Evolutionary conservation across 1,140 invertebrate genomes (phyloP).

Genomic region (Piezodorus guildinii): DNA sequence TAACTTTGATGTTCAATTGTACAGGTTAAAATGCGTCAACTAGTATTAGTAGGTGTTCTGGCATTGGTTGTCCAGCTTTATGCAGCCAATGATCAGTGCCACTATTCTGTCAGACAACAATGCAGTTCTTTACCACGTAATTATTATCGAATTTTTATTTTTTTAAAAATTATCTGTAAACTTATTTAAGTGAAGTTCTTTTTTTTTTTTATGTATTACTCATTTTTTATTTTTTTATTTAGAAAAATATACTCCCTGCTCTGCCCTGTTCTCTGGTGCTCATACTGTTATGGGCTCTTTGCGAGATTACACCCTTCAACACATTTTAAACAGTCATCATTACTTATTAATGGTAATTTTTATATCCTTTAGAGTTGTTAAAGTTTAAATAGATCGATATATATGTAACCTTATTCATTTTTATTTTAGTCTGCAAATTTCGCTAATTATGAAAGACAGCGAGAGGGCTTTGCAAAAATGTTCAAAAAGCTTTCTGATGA

Average conservation of each 20-base stretch:
- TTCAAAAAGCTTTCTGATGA: constrained; percentile 61
- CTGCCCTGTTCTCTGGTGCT: not conserved
- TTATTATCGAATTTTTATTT: too few species aligned
- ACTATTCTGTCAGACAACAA: too few species aligned
- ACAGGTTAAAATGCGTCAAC: too few species aligned
- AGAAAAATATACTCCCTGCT: not conserved
- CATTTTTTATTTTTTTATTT: not conserved
- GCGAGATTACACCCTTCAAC: not conserved
- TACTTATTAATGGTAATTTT: constrained; percentile 48
- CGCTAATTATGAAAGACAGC: constrained; percentile 60
- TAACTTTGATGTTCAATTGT: too few species aligned
- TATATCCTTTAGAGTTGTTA: not conserved
- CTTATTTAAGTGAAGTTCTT: too few species aligned
- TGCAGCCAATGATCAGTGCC: too few species aligned
- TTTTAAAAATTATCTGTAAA: too few species aligned
- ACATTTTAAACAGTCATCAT: constrained; percentile 32
- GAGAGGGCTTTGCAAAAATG: constrained; percentile 60
- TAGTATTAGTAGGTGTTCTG: too few species aligned
- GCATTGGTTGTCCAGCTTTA: too few species aligned
- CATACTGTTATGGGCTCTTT: not conserved
- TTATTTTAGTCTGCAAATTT: constrained; percentile 50
- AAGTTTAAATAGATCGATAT: not conserved
- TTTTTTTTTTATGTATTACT: not conserved
- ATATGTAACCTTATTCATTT: not conserved
- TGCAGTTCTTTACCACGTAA: too few species aligned